Evolutionary conservation across 2,113 vertebrate species (phyloP).

Genomic region (Pheucticus melanocephalus): DNA sequence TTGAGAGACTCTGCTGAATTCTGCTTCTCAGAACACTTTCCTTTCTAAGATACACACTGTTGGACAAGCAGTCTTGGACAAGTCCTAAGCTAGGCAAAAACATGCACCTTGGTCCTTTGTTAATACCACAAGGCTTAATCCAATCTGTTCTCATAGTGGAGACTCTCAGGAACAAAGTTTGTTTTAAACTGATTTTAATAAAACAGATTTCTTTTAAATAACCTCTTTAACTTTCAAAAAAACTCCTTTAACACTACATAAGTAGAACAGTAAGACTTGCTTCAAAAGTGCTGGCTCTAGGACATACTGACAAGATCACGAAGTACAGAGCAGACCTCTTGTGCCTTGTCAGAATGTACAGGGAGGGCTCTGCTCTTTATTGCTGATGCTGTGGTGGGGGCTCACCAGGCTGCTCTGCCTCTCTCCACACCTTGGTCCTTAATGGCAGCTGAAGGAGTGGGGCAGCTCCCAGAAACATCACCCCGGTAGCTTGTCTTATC

Average conservation of each 20-base stretch:
- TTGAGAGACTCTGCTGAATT: neutral
- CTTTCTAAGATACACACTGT: neutral
- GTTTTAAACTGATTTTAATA: slow-evolving; percentile 54
- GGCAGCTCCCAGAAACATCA: neutral
- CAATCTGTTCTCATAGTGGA: neutral
- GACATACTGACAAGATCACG: neutral
- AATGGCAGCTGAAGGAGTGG: neutral
- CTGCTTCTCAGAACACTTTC: neutral
- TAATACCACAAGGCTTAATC: neutral
- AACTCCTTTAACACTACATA: neutral
- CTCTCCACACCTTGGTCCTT: neutral
- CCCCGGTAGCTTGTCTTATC: neutral
- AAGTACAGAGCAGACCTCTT: neutral
- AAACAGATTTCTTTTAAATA: slow-evolving; percentile 34
- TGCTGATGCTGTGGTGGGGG: neutral
- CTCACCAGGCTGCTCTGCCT: neutral
- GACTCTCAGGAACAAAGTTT: slow-evolving; percentile 31
- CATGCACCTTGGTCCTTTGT: neutral
- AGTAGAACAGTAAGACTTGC: neutral
- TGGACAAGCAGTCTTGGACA: neutral
- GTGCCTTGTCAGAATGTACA: neutral
- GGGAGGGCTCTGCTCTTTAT: neutral
- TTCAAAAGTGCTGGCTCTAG: neutral
- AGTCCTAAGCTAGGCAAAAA: neutral
- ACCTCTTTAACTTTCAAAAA: neutral